These are phyloP conservation scores for Cynodonichthys magdalenae DNA, from an alignment of 2,797 vertebrate genomes.

Conservation along the genomic window DNA sequence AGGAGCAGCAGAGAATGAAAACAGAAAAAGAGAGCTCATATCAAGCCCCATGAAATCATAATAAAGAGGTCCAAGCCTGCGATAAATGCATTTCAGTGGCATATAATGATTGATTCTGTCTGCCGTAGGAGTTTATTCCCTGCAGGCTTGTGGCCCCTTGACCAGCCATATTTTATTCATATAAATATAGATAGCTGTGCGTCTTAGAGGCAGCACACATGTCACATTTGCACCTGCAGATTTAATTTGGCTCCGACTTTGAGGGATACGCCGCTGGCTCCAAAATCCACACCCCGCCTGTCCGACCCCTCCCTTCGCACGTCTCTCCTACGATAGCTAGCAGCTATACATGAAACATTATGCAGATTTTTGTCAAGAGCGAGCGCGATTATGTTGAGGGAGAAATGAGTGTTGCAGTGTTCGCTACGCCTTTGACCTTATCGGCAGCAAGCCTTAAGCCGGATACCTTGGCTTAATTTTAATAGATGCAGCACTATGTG, in stretches of 20 bases:
- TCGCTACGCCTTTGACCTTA: slow-evolving; percentile 78
- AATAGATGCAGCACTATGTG: slow-evolving; percentile 71
- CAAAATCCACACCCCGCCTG: slow-evolving; percentile 18
- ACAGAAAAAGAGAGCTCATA: slow-evolving; percentile 55
- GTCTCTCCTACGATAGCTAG: slow-evolving; percentile 59
- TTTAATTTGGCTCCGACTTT: slow-evolving; percentile 78
- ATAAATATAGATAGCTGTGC: slow-evolving; percentile 76
- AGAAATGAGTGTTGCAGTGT: slow-evolving; percentile 73
- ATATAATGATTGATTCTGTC: slow-evolving; percentile 80
- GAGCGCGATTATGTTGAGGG: slow-evolving; percentile 67
- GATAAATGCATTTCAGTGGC: slow-evolving; percentile 75
- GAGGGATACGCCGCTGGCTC: slow-evolving; percentile 71
- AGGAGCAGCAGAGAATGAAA: slow-evolving; percentile 39
- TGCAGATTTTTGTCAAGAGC: slow-evolving; percentile 73
- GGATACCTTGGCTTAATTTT: slow-evolving; percentile 72
- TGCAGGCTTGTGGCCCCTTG: slow-evolving; percentile 73
- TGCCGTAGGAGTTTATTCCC: slow-evolving; percentile 65
- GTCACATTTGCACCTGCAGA: slow-evolving; percentile 79
- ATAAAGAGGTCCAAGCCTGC: slow-evolving; percentile 66
- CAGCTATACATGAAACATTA: slow-evolving; percentile 74
- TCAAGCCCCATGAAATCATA: slow-evolving; percentile 73
- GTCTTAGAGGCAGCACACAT: slow-evolving; percentile 65
- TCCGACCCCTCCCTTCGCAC: slow-evolving; percentile 30
- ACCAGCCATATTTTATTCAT: slow-evolving; percentile 82
- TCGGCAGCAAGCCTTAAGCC: slow-evolving; percentile 67